A percentile compares a stretch with the other conserved stretches of the same genome.
Evolutionary conservation across 2,888 invertebrate species (phyloP).

Genomic region (Neria commutata): DNA sequence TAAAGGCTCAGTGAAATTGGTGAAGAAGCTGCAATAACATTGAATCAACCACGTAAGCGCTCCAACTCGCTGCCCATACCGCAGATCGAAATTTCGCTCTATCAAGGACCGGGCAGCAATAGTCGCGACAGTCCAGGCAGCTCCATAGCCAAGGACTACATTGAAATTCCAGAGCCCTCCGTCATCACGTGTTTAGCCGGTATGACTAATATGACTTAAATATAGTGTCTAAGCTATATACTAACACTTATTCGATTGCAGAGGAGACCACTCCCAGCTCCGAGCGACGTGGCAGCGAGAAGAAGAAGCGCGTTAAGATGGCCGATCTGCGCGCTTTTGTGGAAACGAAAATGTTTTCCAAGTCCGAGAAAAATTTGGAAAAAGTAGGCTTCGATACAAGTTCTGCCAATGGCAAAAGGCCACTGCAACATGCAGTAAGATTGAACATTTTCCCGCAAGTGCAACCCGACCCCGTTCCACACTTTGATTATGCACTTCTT

Average conservation of each 20-base stretch:
- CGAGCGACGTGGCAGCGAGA: slow-evolving; percentile 77
- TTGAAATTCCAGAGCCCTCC: slow-evolving; percentile 77
- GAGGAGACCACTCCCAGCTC: slow-evolving; percentile 47
- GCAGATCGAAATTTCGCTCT: slow-evolving; percentile 87
- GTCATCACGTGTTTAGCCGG: slow-evolving; percentile 60
- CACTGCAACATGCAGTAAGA: slow-evolving; percentile 71
- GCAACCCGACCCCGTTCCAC: too few relatives aligned
- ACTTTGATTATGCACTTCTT: slow-evolving; percentile 2
- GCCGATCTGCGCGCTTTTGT: slow-evolving; percentile 90
- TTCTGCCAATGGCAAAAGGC: slow-evolving; percentile 64
- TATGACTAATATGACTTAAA: slow-evolving; percentile 23
- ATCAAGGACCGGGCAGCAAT: slow-evolving; percentile 72
- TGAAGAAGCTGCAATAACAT: slow-evolving; percentile 76
- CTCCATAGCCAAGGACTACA: slow-evolving; percentile 71
- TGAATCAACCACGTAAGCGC: slow-evolving; percentile 81
- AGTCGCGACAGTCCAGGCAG: slow-evolving; percentile 61
- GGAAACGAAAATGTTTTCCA: slow-evolving; percentile 87
- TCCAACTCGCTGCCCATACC: slow-evolving; percentile 94
- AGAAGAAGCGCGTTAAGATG: slow-evolving; percentile 89
- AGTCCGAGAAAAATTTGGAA: slow-evolving; percentile 89
- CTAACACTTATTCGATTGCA: slow-evolving; percentile 26
- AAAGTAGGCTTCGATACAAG: slow-evolving; percentile 78
- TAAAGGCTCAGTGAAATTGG: slow-evolving; percentile 82
- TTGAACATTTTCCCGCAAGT: slow-evolving; percentile 24
- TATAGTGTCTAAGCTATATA: not conserved